Base-by-base conservation (phyloP, 2,888 invertebrate genomes). In the Hirtodrosophila duncani region DNA sequence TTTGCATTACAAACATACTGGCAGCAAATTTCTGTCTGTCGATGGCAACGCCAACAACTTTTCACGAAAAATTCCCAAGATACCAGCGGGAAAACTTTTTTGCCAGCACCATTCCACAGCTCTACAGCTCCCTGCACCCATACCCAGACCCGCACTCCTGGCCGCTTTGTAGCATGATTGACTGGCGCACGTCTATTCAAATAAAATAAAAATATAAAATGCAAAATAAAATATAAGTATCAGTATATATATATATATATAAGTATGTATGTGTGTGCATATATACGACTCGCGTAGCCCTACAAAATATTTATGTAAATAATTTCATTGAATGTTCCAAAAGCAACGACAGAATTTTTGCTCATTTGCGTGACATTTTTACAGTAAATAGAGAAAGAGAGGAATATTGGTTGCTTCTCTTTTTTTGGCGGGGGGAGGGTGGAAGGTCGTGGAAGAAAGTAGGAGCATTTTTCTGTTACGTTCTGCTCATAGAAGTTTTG, bases 1-100 rank as follows among this genome's bases (percentile, higher is more conserved):
- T 74, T 74, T 79, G 74, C 74, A 79, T 79, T 75, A 57, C 80
- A 74, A 74, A 79, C 74, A 78, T 74, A 79, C 80, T 75, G 72
- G 65, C 77, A 79, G 67, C 63, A 71, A 67, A 67, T 67, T 67
- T 34, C 50, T 18, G 61, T 57, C n/a, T 67, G 75, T 67, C 67
- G 63, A 63, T 72, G 63, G 70, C 68, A 74, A 69, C 66, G 69
- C 45, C 56, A 45, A 18, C 43, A 59, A 53, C 71, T 64, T 59
- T 55, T 57, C 26, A 16, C 8, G 16, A 9, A 29, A 36, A 46
- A 57, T 55, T 58, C 69, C 65, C n/a, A n/a, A n/a, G n/a, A n/a
- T n/a, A n/a, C 69, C 24, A 33, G 77, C 44, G 56, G 42, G 24
- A 65, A 71, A 78, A 66, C 31, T 63, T 68, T 48, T 18, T 9